Conservation (phyloP, 2,888 invertebrate species). For the Aleiodes alternator region DNA sequence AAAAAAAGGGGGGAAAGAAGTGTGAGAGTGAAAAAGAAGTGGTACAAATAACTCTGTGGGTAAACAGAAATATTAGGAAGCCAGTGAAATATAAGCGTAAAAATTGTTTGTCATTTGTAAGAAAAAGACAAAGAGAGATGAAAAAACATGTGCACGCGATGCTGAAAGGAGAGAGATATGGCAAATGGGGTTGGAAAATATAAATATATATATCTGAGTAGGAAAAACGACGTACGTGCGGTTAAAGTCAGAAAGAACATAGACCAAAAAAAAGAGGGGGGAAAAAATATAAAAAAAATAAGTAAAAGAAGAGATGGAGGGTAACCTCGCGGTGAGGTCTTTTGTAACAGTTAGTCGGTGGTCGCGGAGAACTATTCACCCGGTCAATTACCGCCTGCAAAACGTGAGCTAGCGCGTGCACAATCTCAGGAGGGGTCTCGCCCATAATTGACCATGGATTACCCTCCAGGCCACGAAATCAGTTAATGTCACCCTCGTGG, state of each 20-base stretch:
- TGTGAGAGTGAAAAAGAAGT: background rate
- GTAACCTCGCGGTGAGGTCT: conserved; percentile 53
- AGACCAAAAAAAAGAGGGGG: no score
- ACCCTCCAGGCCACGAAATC: conserved; percentile 63
- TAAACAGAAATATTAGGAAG: conserved; percentile 18
- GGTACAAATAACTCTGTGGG: background rate
- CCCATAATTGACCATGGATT: conserved; percentile 65
- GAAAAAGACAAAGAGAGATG: background rate
- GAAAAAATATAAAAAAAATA: no score
- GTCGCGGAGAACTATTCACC: conserved; percentile 60
- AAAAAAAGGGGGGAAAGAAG: background rate
- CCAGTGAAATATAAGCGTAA: background rate
- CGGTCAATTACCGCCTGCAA: conserved; percentile 61
- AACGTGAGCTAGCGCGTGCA: conserved; percentile 54
- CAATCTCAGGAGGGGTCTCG: conserved; percentile 57
- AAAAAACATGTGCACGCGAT: background rate
- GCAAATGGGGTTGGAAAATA: conserved; percentile 12
- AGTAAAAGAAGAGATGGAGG: background rate
- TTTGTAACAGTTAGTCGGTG: conserved; percentile 65
- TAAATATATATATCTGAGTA: background rate
- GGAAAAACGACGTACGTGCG: conserved; percentile 42
- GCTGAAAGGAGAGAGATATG: background rate
- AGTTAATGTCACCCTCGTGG: conserved; percentile 64
- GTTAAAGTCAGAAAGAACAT: conserved; percentile 26
- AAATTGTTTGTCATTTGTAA: conserved; percentile 23